A percentile compares a stretch with the other conserved stretches of the same genome.
Evolutionary conservation across 2,113 vertebrate species (phyloP).

Genomic region (Cervus canadensis): DNA sequence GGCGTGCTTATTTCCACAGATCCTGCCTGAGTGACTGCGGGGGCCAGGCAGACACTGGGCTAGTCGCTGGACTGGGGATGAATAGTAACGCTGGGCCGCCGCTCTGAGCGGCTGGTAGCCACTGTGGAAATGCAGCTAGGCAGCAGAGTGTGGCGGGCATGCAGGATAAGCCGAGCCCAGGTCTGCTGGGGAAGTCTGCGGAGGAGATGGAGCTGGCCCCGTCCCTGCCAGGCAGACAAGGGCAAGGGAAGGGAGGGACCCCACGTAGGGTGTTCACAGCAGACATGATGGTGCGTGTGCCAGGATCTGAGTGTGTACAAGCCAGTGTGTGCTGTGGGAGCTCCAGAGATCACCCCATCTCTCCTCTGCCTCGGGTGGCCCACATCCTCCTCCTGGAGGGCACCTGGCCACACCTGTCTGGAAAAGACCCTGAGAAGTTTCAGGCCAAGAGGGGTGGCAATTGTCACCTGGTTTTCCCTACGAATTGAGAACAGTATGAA

Average conservation of each 20-base stretch:
- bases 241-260: not conserved
- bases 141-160: accelerated
- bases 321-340: accelerated
- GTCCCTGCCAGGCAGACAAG: not conserved
- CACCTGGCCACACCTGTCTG: not conserved
- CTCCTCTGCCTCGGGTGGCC: not conserved
- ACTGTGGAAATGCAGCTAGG: not conserved
- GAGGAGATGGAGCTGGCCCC: accelerated
- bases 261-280: accelerated
- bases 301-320: accelerated
- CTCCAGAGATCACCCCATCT: not conserved
- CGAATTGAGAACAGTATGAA: not conserved
- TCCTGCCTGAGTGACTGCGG: not conserved
- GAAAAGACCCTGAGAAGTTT: not conserved
- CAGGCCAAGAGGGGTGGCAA: accelerated
- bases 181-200: accelerated
- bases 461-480: not conserved
- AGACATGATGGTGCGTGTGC: accelerated
- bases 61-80: accelerated
- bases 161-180: accelerated
- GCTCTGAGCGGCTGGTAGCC: not conserved
- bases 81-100: too few species aligned
- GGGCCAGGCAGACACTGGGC: not conserved
- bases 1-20: not conserved
- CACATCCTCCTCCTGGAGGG: not conserved